phyloP scores from a whole-genome alignment of 2,113 vertebrate genomes.

The Ameiurus melas region DNA sequence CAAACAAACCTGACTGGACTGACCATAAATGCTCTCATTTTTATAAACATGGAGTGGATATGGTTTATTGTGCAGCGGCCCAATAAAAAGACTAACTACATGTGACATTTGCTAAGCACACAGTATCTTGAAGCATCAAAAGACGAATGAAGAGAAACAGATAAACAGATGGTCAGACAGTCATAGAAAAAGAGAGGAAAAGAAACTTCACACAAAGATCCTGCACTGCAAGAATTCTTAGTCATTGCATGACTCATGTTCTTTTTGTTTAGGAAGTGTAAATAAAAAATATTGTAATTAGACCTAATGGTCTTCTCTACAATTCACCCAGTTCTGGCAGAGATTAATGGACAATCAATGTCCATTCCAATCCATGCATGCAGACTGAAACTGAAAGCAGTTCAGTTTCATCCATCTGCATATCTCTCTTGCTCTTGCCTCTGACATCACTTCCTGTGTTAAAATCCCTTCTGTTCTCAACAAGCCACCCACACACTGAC shows the following conservation, averaged over 20 bases:
- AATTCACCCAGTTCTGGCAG: neutral
- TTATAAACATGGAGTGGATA: neutral
- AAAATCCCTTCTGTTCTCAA: constrained; percentile 14
- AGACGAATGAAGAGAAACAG: neutral
- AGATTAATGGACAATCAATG: constrained; percentile 5
- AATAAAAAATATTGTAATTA: constrained; percentile 17
- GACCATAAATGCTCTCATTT: neutral
- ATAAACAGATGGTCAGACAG: neutral
- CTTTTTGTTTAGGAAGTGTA: neutral
- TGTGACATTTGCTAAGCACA: neutral
- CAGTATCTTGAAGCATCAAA: neutral
- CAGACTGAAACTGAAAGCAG: neutral
- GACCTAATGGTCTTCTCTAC: neutral
- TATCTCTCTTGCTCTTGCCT: neutral
- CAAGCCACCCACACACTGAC: constrained; percentile 3
- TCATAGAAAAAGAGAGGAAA: neutral
- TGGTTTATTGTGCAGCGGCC: neutral
- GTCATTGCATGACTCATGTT: neutral
- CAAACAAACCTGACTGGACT: neutral
- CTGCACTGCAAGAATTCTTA: constrained; percentile 8
- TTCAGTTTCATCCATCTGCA: neutral
- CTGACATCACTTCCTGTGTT: constrained; percentile 11
- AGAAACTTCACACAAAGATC: neutral
- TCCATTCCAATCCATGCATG: constrained; percentile 16
- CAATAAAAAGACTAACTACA: neutral